Evolutionary conservation across 1,140 invertebrate species (phyloP).

Genomic region (Xylocopa sonorina): DNA sequence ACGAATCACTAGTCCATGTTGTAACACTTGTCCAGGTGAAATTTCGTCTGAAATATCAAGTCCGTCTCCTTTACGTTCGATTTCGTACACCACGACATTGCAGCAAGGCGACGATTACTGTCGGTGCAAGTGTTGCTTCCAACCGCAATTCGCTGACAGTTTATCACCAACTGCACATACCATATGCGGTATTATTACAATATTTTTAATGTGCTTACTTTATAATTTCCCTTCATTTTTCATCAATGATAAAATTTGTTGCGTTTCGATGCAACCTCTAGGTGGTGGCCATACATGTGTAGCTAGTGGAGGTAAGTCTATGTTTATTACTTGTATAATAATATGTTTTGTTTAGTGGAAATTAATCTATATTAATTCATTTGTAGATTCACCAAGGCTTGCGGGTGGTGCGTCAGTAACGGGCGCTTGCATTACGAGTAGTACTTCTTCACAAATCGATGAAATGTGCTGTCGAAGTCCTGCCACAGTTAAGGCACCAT

Average conservation of each 20-base stretch:
- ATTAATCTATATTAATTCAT: not conserved
- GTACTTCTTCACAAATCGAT: constrained; percentile 21
- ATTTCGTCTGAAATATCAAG: constrained; percentile 25
- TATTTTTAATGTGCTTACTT: not conserved
- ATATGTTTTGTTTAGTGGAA: not conserved
- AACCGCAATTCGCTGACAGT: constrained; percentile 24
- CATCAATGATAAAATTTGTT: not conserved
- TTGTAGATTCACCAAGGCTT: constrained; percentile 63
- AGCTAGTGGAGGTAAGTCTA: constrained; percentile 21
- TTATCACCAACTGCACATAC: constrained; percentile 32
- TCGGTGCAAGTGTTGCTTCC: constrained; percentile 56
- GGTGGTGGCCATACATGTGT: not conserved
- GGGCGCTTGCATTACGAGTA: constrained; percentile 17
- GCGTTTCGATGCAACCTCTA: constrained; percentile 11
- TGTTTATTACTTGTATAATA: no score
- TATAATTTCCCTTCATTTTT: not conserved
- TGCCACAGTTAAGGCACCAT: constrained; percentile 9
- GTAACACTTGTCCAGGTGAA: constrained; percentile 48
- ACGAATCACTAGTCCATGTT: constrained; percentile 57
- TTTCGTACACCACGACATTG: constrained; percentile 28
- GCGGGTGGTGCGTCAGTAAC: constrained; percentile 64
- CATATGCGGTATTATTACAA: constrained; percentile 30
- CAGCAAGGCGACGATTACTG: constrained; percentile 45
- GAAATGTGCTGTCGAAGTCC: constrained; percentile 58
- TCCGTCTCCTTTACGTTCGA: constrained; percentile 26